phyloP scores from a whole-genome alignment of 2,888 invertebrate species.

The Drosophila villosipedis region DNA sequence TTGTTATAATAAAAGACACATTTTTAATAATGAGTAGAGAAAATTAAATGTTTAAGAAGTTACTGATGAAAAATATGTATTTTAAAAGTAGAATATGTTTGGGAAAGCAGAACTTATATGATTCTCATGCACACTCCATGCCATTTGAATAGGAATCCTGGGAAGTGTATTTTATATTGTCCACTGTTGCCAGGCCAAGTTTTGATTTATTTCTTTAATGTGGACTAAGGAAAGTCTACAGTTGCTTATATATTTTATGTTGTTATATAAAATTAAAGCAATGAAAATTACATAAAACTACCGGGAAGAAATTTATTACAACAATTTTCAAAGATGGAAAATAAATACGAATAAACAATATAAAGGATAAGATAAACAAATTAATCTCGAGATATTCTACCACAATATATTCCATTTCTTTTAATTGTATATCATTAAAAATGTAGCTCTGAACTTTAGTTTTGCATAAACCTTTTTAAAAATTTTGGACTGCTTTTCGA shows the following conservation, averaged over 20 bases:
- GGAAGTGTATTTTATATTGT: neutral
- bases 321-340: accelerated
- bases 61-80: neutral
- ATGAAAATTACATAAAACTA: neutral
- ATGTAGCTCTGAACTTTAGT: too few species aligned
- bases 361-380: too few species aligned
- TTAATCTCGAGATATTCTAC: too few species aligned
- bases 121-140: too few species aligned
- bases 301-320: accelerated
- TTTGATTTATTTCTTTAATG: neutral
- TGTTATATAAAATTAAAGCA: too few species aligned
- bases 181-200: neutral
- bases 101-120: neutral
- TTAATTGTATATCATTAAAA: neutral
- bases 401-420: neutral
- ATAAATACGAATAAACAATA: neutral
- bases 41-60: neutral
- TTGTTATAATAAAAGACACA: neutral
- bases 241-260: neutral
- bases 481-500: too few species aligned
- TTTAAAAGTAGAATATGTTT: neutral
- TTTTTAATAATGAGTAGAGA: neutral
- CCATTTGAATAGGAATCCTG: neutral
- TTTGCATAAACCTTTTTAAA: too few species aligned
- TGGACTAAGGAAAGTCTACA: neutral